Base-by-base conservation (phyloP, 2,797 vertebrate species). In the Acipenser ruthenus region DNA sequence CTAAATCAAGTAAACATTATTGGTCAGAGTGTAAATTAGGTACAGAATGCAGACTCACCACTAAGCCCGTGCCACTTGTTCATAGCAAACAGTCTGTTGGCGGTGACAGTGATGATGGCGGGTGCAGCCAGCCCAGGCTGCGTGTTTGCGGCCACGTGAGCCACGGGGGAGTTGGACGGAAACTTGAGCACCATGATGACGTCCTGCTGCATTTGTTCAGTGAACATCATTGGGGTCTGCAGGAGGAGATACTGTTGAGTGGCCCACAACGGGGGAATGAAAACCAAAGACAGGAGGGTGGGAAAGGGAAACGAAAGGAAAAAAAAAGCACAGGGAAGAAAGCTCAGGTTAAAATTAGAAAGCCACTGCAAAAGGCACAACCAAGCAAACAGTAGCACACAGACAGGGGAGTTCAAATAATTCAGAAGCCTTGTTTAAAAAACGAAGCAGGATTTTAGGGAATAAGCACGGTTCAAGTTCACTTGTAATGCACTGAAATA, bases 141-240 rank as follows among this genome's bases (percentile, higher is more conserved):
- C 11, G 95, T 99, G 87, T 99, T 97, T 80, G 96, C 95, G 1
- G 94, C 94, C 67, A 99, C 91, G 0, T 96, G 94, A 15, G 93
- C 88, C 72, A 99, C 93, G 0, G 95, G 95, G 0, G 97, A 99
- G 87, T 99, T 99, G 74, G 96, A 99, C 0, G 97, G 97, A 77
- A 99, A 99, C 90, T 99, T 99, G 4, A 99, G 86, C 73, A 99
- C 97, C 97, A 99, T 99, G 89, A 99, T 95, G 62, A 99, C 97
- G 6, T 99, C 97, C 83, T 97, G 97, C 81, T 99, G 97, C 88
- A 96, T 94, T 87, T 98, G 94, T 85, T 99, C 97, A 75, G 95
- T 99, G 80, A 99, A 99, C 95, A 98, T 98, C 93, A 99, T 78
- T 0, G 95, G 95, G 48, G 90, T 96, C 97, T 99, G 95, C 86